A percentile compares a stretch with the other conserved stretches of the same genome.
Conservation (phyloP, 1,140 invertebrate genomes). For the Ceratina australensis region DNA sequence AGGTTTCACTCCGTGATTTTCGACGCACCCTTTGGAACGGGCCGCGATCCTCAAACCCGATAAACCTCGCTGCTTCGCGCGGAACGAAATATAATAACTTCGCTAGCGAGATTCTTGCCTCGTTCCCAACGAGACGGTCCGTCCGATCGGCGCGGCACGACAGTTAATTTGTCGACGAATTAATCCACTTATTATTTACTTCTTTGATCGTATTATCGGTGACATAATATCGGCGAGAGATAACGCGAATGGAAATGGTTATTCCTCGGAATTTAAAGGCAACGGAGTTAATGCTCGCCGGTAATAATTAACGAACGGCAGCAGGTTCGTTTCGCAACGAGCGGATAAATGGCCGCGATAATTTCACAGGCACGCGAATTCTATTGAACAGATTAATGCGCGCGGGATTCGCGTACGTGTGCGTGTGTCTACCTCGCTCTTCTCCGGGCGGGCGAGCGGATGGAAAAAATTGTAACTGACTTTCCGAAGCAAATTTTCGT, state of each 20-base stretch:
- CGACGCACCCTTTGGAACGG: slow-evolving; percentile 37
- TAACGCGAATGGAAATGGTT: too few species aligned
- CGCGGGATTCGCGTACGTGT: background rate
- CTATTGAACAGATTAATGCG: slow-evolving; percentile 16
- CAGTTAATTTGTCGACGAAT: too few species aligned
- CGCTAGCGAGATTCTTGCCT: too few species aligned
- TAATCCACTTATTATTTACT: too few species aligned
- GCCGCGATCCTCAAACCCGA: slow-evolving; percentile 17
- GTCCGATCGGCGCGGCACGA: too few species aligned
- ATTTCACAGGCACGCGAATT: slow-evolving; percentile 5
- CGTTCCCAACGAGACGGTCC: too few species aligned
- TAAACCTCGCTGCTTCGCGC: background rate
- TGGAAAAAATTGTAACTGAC: slow-evolving; percentile 15
- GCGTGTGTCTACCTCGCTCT: too few species aligned
- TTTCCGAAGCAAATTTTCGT: slow-evolving; percentile 31
- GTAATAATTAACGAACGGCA: too few species aligned
- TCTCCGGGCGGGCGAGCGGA: background rate
- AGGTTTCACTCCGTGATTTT: slow-evolving; percentile 34
- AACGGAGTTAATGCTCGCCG: too few species aligned
- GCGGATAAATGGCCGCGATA: slow-evolving; percentile 25
- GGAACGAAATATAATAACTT: background rate
- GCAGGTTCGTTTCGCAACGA: background rate
- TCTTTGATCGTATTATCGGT: too few species aligned
- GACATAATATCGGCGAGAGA: too few species aligned
- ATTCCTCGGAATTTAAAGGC: too few species aligned